A percentile compares a stretch with the other conserved stretches of the same genome.
phyloP scores from a whole-genome alignment of 2,797 vertebrate genomes.

The Cephalopachus bancanus region DNA sequence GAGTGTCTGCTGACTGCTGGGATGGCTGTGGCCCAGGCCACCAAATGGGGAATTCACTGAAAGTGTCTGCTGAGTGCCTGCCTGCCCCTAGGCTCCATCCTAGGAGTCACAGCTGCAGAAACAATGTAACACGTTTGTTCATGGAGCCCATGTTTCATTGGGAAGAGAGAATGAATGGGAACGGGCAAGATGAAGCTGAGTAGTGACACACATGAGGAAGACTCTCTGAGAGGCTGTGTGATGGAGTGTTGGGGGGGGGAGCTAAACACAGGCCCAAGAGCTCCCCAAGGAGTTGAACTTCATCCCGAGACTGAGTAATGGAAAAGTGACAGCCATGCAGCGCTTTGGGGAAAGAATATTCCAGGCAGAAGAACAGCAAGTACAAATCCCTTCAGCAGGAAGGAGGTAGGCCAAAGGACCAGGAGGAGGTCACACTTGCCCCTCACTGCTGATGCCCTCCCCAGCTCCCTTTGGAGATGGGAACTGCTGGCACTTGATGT shows the following conservation, averaged over 20 bases:
- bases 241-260: background rate
- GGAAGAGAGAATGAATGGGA: background rate
- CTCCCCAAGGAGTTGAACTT: constrained; percentile 11
- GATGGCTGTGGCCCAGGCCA: background rate
- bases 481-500: background rate
- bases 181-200: background rate
- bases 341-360: background rate
- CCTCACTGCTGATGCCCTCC: background rate
- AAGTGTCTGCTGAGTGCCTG: background rate
- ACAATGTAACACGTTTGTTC: constrained; percentile 24
- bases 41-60: background rate
- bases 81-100: background rate
- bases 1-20: background rate
- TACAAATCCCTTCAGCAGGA: background rate
- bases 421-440: background rate
- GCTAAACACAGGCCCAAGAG: background rate
- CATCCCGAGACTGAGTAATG: background rate
- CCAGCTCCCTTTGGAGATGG: background rate
- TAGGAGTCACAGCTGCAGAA: constrained; percentile 29
- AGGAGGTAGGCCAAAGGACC: background rate
- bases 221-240: background rate
- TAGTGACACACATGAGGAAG: background rate
- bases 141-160: background rate
- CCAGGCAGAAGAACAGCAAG: constrained; percentile 7
- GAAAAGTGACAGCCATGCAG: background rate